phyloP scores from a whole-genome alignment of 1,140 invertebrate species.

The Ridgeia piscesae region DNA sequence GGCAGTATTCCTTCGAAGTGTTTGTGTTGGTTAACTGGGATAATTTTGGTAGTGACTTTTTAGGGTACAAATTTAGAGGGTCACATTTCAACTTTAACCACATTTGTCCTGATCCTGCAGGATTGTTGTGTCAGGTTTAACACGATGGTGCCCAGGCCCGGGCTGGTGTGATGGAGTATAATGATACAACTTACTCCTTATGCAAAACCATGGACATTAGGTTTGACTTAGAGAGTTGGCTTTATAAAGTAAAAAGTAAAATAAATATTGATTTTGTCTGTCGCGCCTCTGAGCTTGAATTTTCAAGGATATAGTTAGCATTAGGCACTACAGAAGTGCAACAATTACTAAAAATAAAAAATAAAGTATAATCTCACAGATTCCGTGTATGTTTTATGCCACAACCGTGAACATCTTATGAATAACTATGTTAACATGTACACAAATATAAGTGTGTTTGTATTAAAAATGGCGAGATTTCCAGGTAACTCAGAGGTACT shows the following conservation, averaged over 20 bases:
- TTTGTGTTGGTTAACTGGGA: neutral
- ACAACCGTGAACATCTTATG: too few species aligned
- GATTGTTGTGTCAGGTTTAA: neutral
- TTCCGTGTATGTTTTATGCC: too few species aligned
- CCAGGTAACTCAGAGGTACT: too few species aligned
- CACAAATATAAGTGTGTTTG: too few species aligned
- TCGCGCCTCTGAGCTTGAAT: too few species aligned
- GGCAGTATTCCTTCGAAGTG: neutral
- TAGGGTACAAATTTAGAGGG: neutral
- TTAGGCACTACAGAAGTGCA: too few species aligned
- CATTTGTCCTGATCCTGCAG: neutral
- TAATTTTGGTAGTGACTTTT: neutral
- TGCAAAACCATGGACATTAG: neutral
- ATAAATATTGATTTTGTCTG: too few species aligned
- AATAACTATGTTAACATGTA: too few species aligned
- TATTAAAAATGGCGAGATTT: too few species aligned
- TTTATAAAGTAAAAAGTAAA: neutral
- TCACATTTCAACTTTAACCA: neutral
- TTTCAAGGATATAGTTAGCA: too few species aligned
- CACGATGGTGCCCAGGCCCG: neutral
- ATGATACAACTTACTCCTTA: neutral
- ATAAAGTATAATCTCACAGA: too few species aligned
- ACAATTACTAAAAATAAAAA: too few species aligned
- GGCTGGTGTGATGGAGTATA: neutral
- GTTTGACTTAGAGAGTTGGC: neutral